Percentiles rank a stretch among this genome's conserved stretches.
Evolutionary conservation across 2,113 vertebrate species (phyloP).

Genomic region (Eurypyga helias): DNA sequence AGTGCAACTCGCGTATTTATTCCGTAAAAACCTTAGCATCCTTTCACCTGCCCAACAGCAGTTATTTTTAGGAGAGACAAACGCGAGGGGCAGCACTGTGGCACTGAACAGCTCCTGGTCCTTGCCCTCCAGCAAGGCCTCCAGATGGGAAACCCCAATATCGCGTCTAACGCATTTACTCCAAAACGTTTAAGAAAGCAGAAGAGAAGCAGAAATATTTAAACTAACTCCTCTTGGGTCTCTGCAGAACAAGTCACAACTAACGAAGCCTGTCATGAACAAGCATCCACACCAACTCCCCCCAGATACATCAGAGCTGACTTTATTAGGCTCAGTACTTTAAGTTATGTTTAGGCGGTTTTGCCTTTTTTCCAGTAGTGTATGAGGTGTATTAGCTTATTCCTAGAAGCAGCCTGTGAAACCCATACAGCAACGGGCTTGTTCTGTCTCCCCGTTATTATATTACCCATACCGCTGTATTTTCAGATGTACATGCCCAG

Average conservation of each 20-base stretch:
- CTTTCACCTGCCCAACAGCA: background rate
- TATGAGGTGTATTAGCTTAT: background rate
- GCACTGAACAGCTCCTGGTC: background rate
- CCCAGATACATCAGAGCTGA: background rate
- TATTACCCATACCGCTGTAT: accelerated
- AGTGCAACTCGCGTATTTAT: background rate
- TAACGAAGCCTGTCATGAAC: background rate
- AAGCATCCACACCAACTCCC: background rate
- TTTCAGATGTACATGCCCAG: background rate
- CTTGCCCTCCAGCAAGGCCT: background rate
- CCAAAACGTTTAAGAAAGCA: accelerated
- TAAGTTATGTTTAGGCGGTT: accelerated
- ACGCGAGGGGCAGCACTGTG: background rate
- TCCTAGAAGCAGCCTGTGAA: background rate
- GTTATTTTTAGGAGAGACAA: background rate
- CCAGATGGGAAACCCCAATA: accelerated
- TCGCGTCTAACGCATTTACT: accelerated
- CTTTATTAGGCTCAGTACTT: accelerated
- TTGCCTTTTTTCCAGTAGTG: accelerated
- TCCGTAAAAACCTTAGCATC: accelerated
- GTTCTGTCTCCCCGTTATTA: too few species aligned
- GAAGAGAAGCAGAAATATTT: background rate
- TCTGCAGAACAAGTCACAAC: background rate
- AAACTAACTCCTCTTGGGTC: background rate
- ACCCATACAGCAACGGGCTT: accelerated